Evolutionary conservation across 2,113 vertebrate genomes (phyloP), one percentile per base, ranked within the genome.

Genomic region (Coracopsis vasa): DNA sequence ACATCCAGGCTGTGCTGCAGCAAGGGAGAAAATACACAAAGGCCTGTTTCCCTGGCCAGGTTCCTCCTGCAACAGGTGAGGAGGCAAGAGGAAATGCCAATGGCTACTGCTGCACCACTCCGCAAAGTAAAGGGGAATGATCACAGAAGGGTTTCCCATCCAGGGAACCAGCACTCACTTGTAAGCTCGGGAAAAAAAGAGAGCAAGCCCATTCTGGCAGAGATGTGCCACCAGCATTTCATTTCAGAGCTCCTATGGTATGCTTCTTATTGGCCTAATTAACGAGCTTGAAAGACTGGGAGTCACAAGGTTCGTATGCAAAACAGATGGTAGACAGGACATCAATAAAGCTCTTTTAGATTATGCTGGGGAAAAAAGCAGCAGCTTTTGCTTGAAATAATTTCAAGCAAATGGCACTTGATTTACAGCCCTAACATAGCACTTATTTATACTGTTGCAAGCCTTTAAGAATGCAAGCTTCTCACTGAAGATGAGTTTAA

Each of bases 241-340:
- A 65, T 80, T 91, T 90, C 75, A 73, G 72, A 96, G 61, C 74
- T 95, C 60, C 66, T 92, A 42, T 95, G 65, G 25, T 82, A 69
- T 70, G 73, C 94, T 96, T 91, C 80, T 89, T 66, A 70, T 70
- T 97, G 86, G 91, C 65, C 86, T 95, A 96, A 96, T 97, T 96
- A 97, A 84, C 51, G 19, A 65, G 71, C 85, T 95, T 97, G 89
- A 97, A 97, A 94, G 93, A 92, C 93, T 82, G 47, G 81, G 64
- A 97, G 91, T 97, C 92, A 89, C 77, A 95, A 94, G 80, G 94
- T 92, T 95, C 93, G 83, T 92, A 94, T 89, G 77, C 77, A 92
- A 97, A 96, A 66, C 87, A 96, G 95, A 90, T 90, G 94, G 93
- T 72, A 96, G 95, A 95, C 93, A 95, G 93, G 94, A 96, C 96